A percentile compares a stretch with the other conserved stretches of the same genome.
Evolutionary conservation across 2,797 vertebrate species (phyloP).

Genomic region (Eleutherodactylus coqui): DNA sequence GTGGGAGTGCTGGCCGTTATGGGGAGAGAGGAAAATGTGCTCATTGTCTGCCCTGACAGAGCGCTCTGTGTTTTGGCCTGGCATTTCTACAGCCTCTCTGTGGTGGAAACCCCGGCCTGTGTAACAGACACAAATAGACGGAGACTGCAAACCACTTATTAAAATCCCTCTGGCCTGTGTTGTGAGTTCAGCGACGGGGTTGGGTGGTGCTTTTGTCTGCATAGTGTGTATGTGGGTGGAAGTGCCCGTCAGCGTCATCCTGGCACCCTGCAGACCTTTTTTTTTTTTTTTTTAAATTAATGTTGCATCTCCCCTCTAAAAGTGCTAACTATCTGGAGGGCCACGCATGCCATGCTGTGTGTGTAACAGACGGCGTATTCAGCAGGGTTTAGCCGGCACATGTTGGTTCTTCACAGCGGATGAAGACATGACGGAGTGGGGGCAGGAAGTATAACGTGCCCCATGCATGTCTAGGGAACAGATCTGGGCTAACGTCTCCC

Average conservation of each 20-base stretch:
- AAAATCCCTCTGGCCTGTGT: slow-evolving; percentile 55
- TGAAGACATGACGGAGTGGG: neutral
- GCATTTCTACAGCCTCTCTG: slow-evolving; percentile 67
- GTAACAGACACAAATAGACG: slow-evolving; percentile 69
- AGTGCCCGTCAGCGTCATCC: neutral
- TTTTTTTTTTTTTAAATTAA: no score
- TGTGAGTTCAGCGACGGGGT: slow-evolving; percentile 14
- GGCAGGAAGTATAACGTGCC: neutral
- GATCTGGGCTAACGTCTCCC: no score
- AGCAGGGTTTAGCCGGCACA: neutral
- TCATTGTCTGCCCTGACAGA: slow-evolving; percentile 73
- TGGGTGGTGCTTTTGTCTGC: slow-evolving; percentile 56
- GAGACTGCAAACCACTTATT: slow-evolving; percentile 63
- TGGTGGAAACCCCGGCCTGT: slow-evolving; percentile 68
- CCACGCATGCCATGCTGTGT: neutral
- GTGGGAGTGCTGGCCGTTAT: slow-evolving; percentile 47
- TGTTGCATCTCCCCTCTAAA: neutral
- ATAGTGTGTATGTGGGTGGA: slow-evolving; percentile 37
- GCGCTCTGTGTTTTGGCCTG: slow-evolving; percentile 72
- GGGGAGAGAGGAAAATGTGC: slow-evolving; percentile 69
- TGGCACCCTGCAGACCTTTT: neutral
- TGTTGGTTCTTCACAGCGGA: neutral
- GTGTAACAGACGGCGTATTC: neutral
- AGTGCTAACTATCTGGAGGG: neutral
- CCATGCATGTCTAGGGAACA: no score